Conservation (phyloP, 2,797 vertebrate species). For the Protonibea diacanthus region DNA sequence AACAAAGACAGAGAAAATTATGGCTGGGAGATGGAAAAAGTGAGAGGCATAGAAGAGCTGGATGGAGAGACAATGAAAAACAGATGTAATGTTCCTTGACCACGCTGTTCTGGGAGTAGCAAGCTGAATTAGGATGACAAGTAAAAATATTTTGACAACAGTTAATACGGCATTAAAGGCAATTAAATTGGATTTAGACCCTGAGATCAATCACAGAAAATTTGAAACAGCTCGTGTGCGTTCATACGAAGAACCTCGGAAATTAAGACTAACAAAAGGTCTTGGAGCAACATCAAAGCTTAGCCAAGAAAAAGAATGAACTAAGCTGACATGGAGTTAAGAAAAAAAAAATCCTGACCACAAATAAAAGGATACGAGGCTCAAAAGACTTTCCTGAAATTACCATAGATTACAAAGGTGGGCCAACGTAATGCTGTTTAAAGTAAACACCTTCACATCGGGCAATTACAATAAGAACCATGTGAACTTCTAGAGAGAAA, state of each 20-base stretch:
- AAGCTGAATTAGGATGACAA: slow-evolving; percentile 80
- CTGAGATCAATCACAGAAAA: slow-evolving; percentile 81
- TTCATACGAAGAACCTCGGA: slow-evolving; percentile 65
- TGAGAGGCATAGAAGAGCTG: slow-evolving; percentile 62
- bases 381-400: slow-evolving; percentile 73
- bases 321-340: slow-evolving; percentile 61
- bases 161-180: slow-evolving; percentile 84
- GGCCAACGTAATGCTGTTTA: slow-evolving; percentile 56
- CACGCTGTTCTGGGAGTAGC: slow-evolving; percentile 63
- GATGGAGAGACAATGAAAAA: slow-evolving; percentile 74
- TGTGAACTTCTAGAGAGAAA: slow-evolving; percentile 53
- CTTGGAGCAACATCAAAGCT: slow-evolving; percentile 82
- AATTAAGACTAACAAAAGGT: slow-evolving; percentile 76
- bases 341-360: slow-evolving; percentile 59
- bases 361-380: slow-evolving; percentile 73
- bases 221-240: slow-evolving; percentile 80
- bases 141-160: slow-evolving; percentile 87
- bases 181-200: slow-evolving; percentile 82
- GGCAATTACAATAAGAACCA: slow-evolving; percentile 66
- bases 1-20: slow-evolving; percentile 67
- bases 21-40: slow-evolving; percentile 71
- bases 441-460: slow-evolving; percentile 71
- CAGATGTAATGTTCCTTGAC: slow-evolving; percentile 75
- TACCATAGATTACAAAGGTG: slow-evolving; percentile 70
- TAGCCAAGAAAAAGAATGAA: slow-evolving; percentile 52